Base-by-base conservation (phyloP, 2,113 vertebrate genomes). In the Poecile atricapillus region DNA sequence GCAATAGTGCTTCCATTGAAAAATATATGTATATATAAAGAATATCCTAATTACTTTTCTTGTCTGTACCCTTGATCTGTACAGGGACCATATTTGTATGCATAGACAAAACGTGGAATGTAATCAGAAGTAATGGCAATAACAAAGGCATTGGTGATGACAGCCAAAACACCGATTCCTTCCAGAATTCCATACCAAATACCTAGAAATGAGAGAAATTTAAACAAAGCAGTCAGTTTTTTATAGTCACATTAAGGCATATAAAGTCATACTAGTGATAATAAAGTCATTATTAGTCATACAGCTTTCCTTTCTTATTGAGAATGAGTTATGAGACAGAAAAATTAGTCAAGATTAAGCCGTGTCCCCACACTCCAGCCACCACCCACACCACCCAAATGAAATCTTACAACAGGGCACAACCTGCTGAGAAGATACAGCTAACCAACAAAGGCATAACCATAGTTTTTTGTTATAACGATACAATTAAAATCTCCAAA, bases 91-190 rank as follows among this genome's bases (percentile, higher is more conserved):
- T 99, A 99, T 97, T 99, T 99, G 95, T 99, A 99, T 84, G 99
- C 98, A 59, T 99, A 99, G 91, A 99, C 99, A 92, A 99, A 99
- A 90, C 99, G 99, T 56, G 99, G 99, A 96, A 99, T 99, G 94
- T 99, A 99, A 97, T 99, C 99, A 3, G 99, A 99, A 94, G 99
- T 99, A 94, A 99, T 99, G 73, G 99, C 99, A 70, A 99, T 99
- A 87, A 99, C 99, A 68, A 99, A 99, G 37, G 99, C 99, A 56
- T 99, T 99, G 81, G 99, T 99, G 97, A 99, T 99, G 93, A 99
- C 99, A 73, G 99, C 99, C 95, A 99, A 92, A 70, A 99, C 99
- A 15, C 99, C 99, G 39, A 99, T 99, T 81, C 99, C 99, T 97
- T 99, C 99, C 19, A 99, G 98, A 92, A 99, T 99, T 53, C 99